These are phyloP conservation scores for Agrypnus murinus DNA, from an alignment of 2,888 invertebrate genomes.

Conservation along the genomic window DNA sequence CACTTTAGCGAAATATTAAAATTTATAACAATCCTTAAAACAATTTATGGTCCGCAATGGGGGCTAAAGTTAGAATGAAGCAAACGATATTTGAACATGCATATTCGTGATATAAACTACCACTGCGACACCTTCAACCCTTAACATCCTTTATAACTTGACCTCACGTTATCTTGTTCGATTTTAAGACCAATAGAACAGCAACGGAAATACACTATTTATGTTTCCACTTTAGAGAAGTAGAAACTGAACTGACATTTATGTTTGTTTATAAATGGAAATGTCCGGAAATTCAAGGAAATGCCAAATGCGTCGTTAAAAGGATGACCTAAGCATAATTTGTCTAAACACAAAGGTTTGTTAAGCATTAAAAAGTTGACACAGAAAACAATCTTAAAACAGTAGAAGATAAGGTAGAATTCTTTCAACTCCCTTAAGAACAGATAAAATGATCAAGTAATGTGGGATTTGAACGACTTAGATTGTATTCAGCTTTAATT, in stretches of 20 bases:
- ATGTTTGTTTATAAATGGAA: constrained; percentile 16
- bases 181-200: neutral
- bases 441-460: neutral
- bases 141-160: too few species aligned
- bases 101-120: too few species aligned
- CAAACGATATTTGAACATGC: too few species aligned
- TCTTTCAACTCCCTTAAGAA: neutral
- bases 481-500: neutral
- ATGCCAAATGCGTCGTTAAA: neutral
- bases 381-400: too few species aligned
- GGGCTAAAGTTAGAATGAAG: too few species aligned
- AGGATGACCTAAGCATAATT: neutral
- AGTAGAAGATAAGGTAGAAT: neutral
- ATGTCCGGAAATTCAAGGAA: neutral
- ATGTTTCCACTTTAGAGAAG: neutral
- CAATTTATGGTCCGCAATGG: too few species aligned
- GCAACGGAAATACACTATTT: constrained; percentile 6
- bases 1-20: too few species aligned
- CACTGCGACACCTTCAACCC: too few species aligned
- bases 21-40: too few species aligned
- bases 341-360: too few species aligned
- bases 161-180: neutral
- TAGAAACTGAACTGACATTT: constrained; percentile 4
- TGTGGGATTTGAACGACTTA: neutral
- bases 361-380: too few species aligned